Conservation (phyloP, 2,797 vertebrate genomes). For the Sarcoramphus papa region DNA sequence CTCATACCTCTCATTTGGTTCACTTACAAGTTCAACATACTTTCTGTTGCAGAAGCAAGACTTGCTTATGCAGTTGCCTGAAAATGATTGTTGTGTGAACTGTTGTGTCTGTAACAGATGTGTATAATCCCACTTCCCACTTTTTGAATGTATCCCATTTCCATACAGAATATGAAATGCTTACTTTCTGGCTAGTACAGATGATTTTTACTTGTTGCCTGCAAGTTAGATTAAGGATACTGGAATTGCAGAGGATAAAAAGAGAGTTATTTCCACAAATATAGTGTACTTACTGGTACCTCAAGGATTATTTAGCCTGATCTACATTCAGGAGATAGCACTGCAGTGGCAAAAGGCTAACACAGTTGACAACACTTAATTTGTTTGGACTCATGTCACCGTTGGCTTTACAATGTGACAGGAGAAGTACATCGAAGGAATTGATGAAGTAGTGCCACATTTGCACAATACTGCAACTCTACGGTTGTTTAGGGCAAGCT, state of each 20-base stretch:
- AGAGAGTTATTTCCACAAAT: conserved; percentile 38
- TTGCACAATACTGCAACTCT: neutral
- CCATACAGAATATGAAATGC: neutral
- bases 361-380: conserved; percentile 17
- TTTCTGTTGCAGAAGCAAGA: neutral
- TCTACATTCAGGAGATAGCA: conserved; percentile 25
- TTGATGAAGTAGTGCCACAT: conserved; percentile 12
- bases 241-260: neutral
- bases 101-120: neutral
- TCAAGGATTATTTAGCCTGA: conserved; percentile 6
- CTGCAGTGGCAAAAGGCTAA: conserved; percentile 30
- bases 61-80: neutral
- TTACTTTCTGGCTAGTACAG: neutral
- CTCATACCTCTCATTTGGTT: neutral
- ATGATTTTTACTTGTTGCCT: neutral
- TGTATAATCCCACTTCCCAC: neutral
- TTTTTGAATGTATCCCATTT: neutral
- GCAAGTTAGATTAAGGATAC: neutral
- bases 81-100: neutral
- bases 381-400: conserved; percentile 51
- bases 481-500: neutral
- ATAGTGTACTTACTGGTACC: neutral
- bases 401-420: conserved; percentile 46
- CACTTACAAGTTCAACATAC: neutral
- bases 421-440: neutral